phyloP scores from a whole-genome alignment of 2,113 vertebrate genomes.

The Corythoichthys haematopterus region DNA sequence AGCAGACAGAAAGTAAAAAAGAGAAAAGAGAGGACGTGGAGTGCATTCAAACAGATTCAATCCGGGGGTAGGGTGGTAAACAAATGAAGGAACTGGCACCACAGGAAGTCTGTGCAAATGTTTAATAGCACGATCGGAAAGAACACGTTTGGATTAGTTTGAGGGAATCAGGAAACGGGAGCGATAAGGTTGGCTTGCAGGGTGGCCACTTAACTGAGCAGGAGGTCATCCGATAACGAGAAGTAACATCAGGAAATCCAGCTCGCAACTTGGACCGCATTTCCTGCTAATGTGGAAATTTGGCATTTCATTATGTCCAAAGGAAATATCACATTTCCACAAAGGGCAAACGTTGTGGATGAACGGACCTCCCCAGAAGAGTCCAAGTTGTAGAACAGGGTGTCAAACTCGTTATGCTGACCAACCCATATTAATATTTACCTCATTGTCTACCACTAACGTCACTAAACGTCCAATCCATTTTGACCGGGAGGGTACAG shows the following conservation, averaged over 20 bases:
- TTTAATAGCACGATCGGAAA: background rate
- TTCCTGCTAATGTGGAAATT: background rate
- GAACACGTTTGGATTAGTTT: conserved; percentile 5
- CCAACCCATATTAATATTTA: too few relatives aligned
- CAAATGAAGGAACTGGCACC: conserved; percentile 1
- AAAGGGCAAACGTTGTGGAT: background rate
- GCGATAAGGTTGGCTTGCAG: background rate
- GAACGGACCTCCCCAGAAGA: background rate
- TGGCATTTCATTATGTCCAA: background rate
- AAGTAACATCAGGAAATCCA: background rate
- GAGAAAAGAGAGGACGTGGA: conserved; percentile 1
- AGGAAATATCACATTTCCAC: background rate
- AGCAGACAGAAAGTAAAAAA: conserved; percentile 1
- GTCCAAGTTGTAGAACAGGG: background rate
- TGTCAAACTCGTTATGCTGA: too few relatives aligned
- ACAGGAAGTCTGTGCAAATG: conserved; percentile 15
- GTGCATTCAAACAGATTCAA: conserved; percentile 5
- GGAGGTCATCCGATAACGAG: conserved; percentile 2
- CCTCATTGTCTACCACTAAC: too few relatives aligned
- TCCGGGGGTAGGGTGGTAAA: background rate
- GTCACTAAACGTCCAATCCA: too few relatives aligned
- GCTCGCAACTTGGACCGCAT: background rate
- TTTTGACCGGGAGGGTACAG: too few relatives aligned
- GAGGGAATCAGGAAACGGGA: background rate
- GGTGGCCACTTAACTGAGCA: background rate